phyloP scores from a whole-genome alignment of 2,113 vertebrate genomes.

The Macaca mulatta region DNA sequence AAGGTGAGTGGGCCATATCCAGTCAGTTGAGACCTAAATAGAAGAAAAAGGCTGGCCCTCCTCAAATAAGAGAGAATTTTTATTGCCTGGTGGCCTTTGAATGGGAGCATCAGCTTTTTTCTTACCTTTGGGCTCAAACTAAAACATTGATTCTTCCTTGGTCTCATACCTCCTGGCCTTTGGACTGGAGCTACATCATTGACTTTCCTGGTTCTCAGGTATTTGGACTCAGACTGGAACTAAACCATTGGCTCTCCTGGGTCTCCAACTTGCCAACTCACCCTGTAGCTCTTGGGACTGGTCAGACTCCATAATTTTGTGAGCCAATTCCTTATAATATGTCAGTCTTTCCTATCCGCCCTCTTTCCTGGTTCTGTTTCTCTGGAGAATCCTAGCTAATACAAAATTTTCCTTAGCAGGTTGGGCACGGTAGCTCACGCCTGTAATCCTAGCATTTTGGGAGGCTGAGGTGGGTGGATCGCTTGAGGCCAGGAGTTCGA shows the following conservation, averaged over 20 bases:
- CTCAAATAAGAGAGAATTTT: neutral
- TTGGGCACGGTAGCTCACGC: neutral
- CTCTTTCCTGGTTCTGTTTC: neutral
- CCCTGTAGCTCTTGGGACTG: neutral
- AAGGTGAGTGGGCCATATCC: neutral
- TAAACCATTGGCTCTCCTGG: neutral
- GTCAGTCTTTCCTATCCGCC: neutral
- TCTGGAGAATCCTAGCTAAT: neutral
- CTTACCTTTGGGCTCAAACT: neutral
- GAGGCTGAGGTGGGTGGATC: neutral
- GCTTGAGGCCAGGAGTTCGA: neutral
- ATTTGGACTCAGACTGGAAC: neutral
- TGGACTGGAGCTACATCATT: neutral
- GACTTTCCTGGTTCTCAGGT: neutral
- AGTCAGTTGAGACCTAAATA: neutral
- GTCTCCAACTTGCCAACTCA: constrained; percentile 4
- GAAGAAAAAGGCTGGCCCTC: neutral
- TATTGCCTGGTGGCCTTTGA: neutral
- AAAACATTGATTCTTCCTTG: neutral
- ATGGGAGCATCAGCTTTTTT: neutral
- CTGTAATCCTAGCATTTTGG: neutral
- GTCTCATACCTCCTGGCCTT: neutral
- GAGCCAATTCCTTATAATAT: neutral
- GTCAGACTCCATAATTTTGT: neutral
- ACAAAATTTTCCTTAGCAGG: neutral